Evolutionary conservation across 2,888 invertebrate species (phyloP), one percentile per base, ranked within the genome.

Genomic region (Timandra comae): DNA sequence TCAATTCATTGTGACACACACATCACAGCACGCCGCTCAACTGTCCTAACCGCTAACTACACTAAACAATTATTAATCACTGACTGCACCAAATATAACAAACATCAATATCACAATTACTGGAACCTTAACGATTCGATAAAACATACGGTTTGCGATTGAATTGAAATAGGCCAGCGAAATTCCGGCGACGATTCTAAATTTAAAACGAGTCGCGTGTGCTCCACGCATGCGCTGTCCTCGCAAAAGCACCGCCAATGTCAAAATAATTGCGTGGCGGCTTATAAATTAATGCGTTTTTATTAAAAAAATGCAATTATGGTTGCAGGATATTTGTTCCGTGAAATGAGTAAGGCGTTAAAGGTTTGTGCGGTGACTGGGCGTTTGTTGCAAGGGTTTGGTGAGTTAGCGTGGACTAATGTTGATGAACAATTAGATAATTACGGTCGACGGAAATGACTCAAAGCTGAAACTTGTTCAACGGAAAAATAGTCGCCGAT

Each of bases 121-220:
- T 24, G 26, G 38, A 43, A 35, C 41, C 42, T 49, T 62, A 56
- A n/a, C 46, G 52, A 54, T 58, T 55, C 46, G 44, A 47, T 60
- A 63, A 69, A 69, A 68, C n/a, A n/a, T 68, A 60, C 60, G 55
- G 67, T 71, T 68, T 70, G 67, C 53, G 52, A 45, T 43, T 54
- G 56, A 55, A 62, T 68, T 51, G 65, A 78, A 78, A 77, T 81
- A 74, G 80, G 73, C 56, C 74, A 67, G 70, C 62, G 49, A 71
- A 74, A 74, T 74, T 69, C 67, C 52, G 47, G 53, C 63, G 68
- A 66, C 66, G 61, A 37, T 54, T 74, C 81, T 84, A 84, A 75
- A 75, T 81, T 81, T 84, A 84, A 79, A 77, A 63, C 65, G 49
- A 52, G 63, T 60, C 63, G 62, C 67, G 63, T 59, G 52, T 65